Evolutionary conservation across 2,113 vertebrate species (phyloP), one percentile per base, ranked within the genome.

Genomic region (Lontra canadensis): DNA sequence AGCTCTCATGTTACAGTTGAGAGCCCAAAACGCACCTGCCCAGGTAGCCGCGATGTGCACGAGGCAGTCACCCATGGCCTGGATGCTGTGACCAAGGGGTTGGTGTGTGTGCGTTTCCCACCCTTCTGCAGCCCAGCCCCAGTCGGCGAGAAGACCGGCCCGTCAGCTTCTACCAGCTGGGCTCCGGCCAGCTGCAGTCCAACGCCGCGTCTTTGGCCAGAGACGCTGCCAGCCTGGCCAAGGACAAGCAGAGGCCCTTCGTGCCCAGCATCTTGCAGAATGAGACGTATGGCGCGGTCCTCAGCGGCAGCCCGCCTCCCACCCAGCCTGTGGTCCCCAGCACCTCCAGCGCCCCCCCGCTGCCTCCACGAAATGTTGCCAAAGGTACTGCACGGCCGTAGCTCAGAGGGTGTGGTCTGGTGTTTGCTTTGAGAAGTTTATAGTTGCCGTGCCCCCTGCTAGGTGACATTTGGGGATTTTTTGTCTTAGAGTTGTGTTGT

Each of bases 71-170:
- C 47, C 1, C 0, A n/a, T 2, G 4, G 31, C 1, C 1, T 3
- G 39, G 1, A 29, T 6, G 3, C 78, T 2, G 1, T 7, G 42
- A 31, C 36, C 12, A 2, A 4, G 74, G 52, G n/a, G 36, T 36
- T 12, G 0, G 9, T 4, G 4, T 21, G 5, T 36, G 47, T 12
- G 21, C 3, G 0, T 1, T 9, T 93, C 76, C 18, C n/a, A 0
- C 94, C 86, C 67, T 94, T 91, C 92, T 90, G 80, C 99, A 99
- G 99, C 99, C 99, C n/a, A 99, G 99, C 86, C 99, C 99, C 67
- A 99, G 99, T 90, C 99, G 99, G 76, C 99, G 99, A 80, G 99
- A 99, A 12, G 99, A 99, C 98, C 99, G 99, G 12, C 99, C 99
- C 0, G 99, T 99, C 98, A 99, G 99, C 99, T 99, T 99, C 97